Evolutionary conservation across 2,113 vertebrate species (phyloP), one percentile per base, ranked within the genome.

Genomic region (Polyodon spathula): DNA sequence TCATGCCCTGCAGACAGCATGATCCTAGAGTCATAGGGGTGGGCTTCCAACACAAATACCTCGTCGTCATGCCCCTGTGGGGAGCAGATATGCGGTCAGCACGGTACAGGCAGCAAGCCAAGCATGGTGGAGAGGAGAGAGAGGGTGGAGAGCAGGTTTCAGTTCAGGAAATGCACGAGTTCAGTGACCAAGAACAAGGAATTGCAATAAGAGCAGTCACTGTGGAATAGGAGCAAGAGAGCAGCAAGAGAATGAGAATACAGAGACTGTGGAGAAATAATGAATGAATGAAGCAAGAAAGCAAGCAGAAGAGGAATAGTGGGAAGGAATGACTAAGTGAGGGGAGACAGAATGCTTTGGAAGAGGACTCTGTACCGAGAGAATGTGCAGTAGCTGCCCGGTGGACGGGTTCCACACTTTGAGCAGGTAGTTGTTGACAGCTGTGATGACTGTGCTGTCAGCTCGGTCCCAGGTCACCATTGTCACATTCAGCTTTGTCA

Each of bases 401-500:
- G 85, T 89, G 54, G 78, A 66, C 0, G 94, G 86, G 71, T 86
- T 90, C 96, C 96, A 98, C 55, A 98, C 95, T 90, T 98, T 98
- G 66, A 98, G 88, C 66, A 95, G 86, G 69, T 90, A 95, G 71
- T 98, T 98, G 60, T 96, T 96, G 65, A 97, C 95, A 9, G 94
- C 94, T 17, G 95, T 98, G 78, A 98, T 92, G 76, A 98, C 87
- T 0, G 89, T 90, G 58, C 75, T 76, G 46, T 98, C 96, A 0
- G 78, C 84, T 7, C 93, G 91, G 79, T 98, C 96, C 96, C 96
- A 98, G 12, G 93, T 91, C 48, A 97, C 93, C 96, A 98, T 98
- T 14, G 94, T 98, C 57, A 97, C 95, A 71, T 94, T 92, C 73
- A 98, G 82, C 71, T 98, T 98, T 51, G 89, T 88, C 46, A 86